Percentiles rank a stretch among this genome's conserved stretches.
These are phyloP conservation scores for Calyptommatus sinebrachiatus DNA, from an alignment of 2,113 vertebrate genomes.

Conservation along the genomic window DNA sequence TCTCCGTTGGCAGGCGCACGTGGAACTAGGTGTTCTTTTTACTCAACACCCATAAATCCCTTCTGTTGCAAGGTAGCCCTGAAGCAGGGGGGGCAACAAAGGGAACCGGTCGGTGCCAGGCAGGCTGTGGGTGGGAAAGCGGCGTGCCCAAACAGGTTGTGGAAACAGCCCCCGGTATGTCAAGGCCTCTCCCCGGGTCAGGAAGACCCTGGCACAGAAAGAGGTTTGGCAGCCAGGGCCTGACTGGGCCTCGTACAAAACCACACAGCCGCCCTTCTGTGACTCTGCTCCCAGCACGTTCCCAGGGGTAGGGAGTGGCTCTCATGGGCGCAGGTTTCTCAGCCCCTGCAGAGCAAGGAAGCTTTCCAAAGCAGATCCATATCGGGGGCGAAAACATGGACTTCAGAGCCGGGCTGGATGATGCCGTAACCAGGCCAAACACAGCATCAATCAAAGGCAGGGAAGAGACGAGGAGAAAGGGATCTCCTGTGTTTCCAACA, in stretches of 20 bases:
- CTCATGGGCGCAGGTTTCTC: not conserved
- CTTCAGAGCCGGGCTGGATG: too few species aligned
- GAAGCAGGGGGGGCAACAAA: not conserved
- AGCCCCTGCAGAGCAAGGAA: not conserved
- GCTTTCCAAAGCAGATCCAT: too few species aligned
- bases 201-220: not conserved
- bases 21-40: not conserved
- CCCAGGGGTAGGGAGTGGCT: not conserved
- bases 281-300: not conserved
- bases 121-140: not conserved
- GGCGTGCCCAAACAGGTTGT: not conserved
- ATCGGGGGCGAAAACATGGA: too few species aligned
- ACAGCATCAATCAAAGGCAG: too few species aligned
- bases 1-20: not conserved
- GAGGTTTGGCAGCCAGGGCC: not conserved
- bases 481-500: too few species aligned
- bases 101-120: not conserved
- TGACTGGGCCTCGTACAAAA: not conserved
- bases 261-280: not conserved
- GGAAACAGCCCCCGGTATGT: not conserved
- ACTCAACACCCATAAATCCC: conserved; percentile 9
- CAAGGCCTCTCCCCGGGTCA: conserved; percentile 5
- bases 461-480: too few species aligned
- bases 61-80: conserved; percentile 1
- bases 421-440: too few species aligned